phyloP scores from a whole-genome alignment of 2,888 invertebrate genomes.

The Drosophila infuscata region DNA sequence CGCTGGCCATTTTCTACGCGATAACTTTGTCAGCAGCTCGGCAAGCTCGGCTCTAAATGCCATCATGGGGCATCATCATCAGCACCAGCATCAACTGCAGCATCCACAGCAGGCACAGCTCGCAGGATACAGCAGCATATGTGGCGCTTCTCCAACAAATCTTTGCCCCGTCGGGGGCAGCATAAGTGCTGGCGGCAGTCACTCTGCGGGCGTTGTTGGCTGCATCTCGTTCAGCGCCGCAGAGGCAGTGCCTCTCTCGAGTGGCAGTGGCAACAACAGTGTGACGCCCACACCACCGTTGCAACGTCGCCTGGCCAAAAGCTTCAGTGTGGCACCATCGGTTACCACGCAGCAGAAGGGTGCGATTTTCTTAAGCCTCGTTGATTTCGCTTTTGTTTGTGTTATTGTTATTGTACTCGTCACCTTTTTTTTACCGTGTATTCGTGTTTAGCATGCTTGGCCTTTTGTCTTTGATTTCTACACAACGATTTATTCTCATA shows the following conservation, averaged over 20 bases:
- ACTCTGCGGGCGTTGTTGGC: slow-evolving; percentile 82
- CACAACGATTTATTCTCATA: slow-evolving; percentile 4
- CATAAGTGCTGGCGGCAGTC: slow-evolving; percentile 84
- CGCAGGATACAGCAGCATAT: slow-evolving; percentile 27
- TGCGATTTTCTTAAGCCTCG: slow-evolving; percentile 69
- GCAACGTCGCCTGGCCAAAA: slow-evolving; percentile 95
- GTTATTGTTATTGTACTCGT: background rate
- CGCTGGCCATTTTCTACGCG: slow-evolving; percentile 81
- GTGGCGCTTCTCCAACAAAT: slow-evolving; percentile 46
- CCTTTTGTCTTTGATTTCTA: background rate
- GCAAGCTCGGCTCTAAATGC: slow-evolving; percentile 84
- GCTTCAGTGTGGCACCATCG: slow-evolving; percentile 94
- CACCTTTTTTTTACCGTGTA: background rate
- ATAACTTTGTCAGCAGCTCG: slow-evolving; percentile 82
- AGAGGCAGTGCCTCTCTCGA: slow-evolving; percentile 35
- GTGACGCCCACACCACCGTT: slow-evolving; percentile 91
- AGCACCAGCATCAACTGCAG: slow-evolving; percentile 43
- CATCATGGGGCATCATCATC: slow-evolving; percentile 79
- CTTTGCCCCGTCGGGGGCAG: slow-evolving; percentile 42
- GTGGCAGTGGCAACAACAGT: slow-evolving; percentile 63
- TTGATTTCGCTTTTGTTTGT: slow-evolving; percentile 34
- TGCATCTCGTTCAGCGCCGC: slow-evolving; percentile 77
- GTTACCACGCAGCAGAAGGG: slow-evolving; percentile 85
- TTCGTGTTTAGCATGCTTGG: slow-evolving; percentile 15
- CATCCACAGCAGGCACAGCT: slow-evolving; percentile 44